Evolutionary conservation across 1,140 invertebrate genomes (phyloP).

Genomic region (Caenorhabditis inopinata): DNA sequence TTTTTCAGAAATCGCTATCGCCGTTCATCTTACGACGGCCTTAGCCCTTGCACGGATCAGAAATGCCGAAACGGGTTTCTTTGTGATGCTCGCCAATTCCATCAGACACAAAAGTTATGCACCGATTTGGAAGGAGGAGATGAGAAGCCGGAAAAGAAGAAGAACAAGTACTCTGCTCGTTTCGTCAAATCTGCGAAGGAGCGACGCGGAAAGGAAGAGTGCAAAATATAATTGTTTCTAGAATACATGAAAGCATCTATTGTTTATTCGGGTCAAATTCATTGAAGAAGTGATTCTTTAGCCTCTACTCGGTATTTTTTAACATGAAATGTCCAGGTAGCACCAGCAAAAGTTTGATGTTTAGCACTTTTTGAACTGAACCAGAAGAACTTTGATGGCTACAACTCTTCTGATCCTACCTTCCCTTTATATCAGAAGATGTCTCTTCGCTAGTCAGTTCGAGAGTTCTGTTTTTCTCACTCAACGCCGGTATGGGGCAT

Average conservation of each 20-base stretch:
- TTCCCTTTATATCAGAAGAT: too few species aligned
- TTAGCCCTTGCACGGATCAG: not conserved
- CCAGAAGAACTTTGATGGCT: too few species aligned
- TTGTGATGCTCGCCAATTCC: constrained; percentile 10
- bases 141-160: not conserved
- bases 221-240: not conserved
- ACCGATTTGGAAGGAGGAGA: constrained; percentile 4
- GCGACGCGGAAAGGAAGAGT: constrained; percentile 11
- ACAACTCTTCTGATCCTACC: too few species aligned
- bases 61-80: not conserved
- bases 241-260: not conserved
- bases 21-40: not conserved
- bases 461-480: too few species aligned
- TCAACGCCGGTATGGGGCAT: too few species aligned
- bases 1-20: constrained; percentile 4
- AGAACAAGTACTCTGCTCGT: constrained; percentile 8
- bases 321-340: too few species aligned
- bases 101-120: not conserved
- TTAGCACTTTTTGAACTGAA: too few species aligned
- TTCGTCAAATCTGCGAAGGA: not conserved
- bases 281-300: not conserved
- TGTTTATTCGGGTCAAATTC: not conserved
- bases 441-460: too few species aligned
- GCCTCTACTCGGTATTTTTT: not conserved
- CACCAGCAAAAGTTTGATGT: too few species aligned